Base-by-base conservation (phyloP, 2,888 invertebrate genomes). In the Ceriagrion tenellum region DNA sequence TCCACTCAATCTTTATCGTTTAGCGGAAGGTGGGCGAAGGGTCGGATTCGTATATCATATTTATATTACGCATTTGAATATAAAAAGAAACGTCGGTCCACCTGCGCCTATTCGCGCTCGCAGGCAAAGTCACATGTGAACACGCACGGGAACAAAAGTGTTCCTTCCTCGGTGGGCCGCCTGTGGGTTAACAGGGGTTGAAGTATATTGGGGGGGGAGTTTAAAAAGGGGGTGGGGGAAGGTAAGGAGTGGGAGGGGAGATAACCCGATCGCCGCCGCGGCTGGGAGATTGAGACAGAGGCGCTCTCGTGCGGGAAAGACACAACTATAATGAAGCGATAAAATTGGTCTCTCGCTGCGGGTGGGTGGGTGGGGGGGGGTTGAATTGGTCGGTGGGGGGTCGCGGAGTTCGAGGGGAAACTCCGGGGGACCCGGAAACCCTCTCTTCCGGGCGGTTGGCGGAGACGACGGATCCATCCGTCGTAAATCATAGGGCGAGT, bases 401-500 rank as follows among this genome's bases (percentile, higher is more conserved):
- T 16, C 26, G 0, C 30, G 23, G 16, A 6, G 12, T 13, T 30
- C 8, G 13, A 26, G 91, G 91, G 63, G 30, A 18, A 18, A 47
- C n/a, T 40, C 47, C 47, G 40, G 93, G 69, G 47, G 47, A 74
- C 23, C 40, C 93, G 69, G 93, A 69, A 93, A 74, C 93, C 18
- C 40, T 93, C 93, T 93, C 69, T 90, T 93, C 93, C 93, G 93
- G 69, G 30, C 81, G 69, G 16, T 81, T 16, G 47, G 16, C n/a
- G 91, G 59, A 26, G 47, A 47, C 69, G 81, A 81, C 26, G 47
- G 47, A 93, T 69, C 69, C 93, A 47, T 93, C 69, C 69, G 74
- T 74, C 74, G 93, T 93, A 93, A 93, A 93, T 93, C 93, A 93
- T 93, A 93, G 35, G 69, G 93, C 93, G 69, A 74, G 63, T 93